Evolutionary conservation across 2,888 invertebrate species (phyloP).

Genomic region (Antheraea yamamai): DNA sequence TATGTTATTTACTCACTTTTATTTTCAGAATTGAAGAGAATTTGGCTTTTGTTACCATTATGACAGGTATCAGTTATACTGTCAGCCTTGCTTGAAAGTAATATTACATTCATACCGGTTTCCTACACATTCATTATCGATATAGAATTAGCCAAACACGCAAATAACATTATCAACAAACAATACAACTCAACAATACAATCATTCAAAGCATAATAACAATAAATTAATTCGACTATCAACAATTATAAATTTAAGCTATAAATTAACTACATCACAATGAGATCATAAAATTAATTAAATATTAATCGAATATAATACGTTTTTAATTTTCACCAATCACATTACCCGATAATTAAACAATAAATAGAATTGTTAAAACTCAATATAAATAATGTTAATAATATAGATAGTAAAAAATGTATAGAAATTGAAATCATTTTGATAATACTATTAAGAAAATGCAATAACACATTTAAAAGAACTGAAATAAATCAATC

Average conservation of each 20-base stretch:
- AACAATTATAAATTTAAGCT: neutral
- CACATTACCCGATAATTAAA: neutral
- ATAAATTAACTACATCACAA: neutral
- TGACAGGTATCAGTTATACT: too few relatives aligned
- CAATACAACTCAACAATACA: neutral
- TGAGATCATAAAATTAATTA: neutral
- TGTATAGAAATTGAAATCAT: too few relatives aligned
- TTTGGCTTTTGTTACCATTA: too few relatives aligned
- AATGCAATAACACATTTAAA: neutral
- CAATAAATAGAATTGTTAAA: neutral
- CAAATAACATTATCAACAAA: neutral
- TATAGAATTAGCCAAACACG: neutral
- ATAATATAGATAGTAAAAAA: too few relatives aligned
- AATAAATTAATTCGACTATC: neutral
- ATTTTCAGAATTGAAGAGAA: too few relatives aligned
- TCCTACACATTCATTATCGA: neutral
- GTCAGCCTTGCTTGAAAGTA: too few relatives aligned
- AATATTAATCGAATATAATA: neutral
- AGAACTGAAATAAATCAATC: neutral
- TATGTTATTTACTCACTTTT: too few relatives aligned
- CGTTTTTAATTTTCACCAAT: neutral
- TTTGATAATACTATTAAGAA: neutral
- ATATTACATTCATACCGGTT: neutral
- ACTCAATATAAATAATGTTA: neutral
- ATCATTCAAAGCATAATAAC: neutral